phyloP scores from a whole-genome alignment of 2,888 invertebrate species.

The Chrysolina oricalcia region DNA sequence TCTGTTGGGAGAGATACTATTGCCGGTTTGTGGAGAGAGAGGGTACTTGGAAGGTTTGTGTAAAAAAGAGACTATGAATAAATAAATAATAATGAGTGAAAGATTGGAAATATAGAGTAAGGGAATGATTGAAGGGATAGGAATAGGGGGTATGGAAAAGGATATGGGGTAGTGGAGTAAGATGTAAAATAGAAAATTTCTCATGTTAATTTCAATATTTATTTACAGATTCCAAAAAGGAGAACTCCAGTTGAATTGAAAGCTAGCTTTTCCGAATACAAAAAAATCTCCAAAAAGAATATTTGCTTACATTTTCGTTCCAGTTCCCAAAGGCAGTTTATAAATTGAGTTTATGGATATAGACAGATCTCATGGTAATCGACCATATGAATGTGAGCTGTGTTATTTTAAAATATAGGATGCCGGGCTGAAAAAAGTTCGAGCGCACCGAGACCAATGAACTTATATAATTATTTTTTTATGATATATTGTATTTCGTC shows the following conservation, averaged over 20 bases:
- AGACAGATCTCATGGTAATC: constrained; percentile 56
- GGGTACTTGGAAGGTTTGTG: too few species aligned
- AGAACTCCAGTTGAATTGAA: constrained; percentile 53
- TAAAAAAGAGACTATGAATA: background rate
- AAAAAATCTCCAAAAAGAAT: constrained; percentile 40
- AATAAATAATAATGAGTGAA: background rate
- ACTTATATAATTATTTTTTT: constrained; percentile 48
- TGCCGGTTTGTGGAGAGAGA: too few species aligned
- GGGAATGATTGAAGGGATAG: background rate
- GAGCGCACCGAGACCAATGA: constrained; percentile 52
- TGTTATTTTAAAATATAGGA: constrained; percentile 59
- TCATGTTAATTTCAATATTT: constrained; percentile 37
- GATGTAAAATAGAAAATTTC: background rate
- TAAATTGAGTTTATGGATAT: constrained; percentile 36
- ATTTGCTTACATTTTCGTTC: constrained; percentile 49
- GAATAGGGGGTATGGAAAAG: background rate
- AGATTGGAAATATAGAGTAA: background rate
- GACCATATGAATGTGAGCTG: constrained; percentile 56
- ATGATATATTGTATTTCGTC: constrained; percentile 50
- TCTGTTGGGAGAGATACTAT: too few species aligned
- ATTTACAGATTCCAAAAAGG: constrained; percentile 76
- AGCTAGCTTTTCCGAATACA: constrained; percentile 34
- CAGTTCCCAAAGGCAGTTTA: constrained; percentile 25
- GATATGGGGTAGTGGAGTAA: background rate
- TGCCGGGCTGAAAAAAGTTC: constrained; percentile 43